Conservation (phyloP, 2,888 invertebrate species). For the Acrobeloides nanus region DNA sequence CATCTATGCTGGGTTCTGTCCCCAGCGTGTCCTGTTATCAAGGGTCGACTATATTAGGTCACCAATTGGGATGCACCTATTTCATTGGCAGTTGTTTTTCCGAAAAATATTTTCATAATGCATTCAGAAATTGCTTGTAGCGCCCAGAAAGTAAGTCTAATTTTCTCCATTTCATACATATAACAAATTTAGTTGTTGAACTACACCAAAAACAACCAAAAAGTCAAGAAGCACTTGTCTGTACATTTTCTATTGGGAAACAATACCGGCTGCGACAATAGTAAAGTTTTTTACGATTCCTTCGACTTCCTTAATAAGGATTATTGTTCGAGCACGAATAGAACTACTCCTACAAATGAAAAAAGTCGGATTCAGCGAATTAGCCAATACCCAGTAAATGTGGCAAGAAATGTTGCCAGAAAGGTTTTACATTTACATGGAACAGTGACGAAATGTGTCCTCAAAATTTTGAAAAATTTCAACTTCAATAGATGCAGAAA, state of each 20-base stretch:
- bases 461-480: background rate
- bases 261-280: conserved; percentile 9
- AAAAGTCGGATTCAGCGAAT: conserved; percentile 6
- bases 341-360: conserved; percentile 9
- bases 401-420: conserved; percentile 18
- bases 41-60: conserved; percentile 10
- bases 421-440: conserved; percentile 10
- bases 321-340: background rate
- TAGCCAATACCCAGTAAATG: conserved; percentile 17
- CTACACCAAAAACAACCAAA: too few species aligned
- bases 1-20: too few species aligned
- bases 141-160: too few species aligned
- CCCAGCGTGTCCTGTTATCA: background rate
- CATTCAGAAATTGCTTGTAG: too few species aligned
- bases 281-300: too few species aligned
- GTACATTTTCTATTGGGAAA: conserved; percentile 16
- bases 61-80: conserved; percentile 24
- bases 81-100: conserved; percentile 20
- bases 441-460: background rate
- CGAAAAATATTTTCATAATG: conserved; percentile 9
- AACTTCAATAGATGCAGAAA: background rate
- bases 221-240: conserved; percentile 11
- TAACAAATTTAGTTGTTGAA: too few species aligned
- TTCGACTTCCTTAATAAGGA: conserved; percentile 7
- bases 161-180: too few species aligned